phyloP scores from a whole-genome alignment of 2,113 vertebrate genomes.

The Indicator indicator region DNA sequence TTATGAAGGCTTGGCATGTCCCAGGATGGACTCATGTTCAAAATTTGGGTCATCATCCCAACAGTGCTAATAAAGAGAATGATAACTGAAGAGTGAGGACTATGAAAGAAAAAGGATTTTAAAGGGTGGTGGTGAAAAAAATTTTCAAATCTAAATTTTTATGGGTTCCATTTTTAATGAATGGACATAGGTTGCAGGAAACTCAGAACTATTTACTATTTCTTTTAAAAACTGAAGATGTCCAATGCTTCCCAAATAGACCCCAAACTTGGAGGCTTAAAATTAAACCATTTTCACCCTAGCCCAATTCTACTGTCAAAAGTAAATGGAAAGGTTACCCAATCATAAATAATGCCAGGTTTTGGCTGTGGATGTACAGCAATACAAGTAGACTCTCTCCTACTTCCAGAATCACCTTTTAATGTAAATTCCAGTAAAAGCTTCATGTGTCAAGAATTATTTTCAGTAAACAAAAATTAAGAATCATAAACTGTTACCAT shows the following conservation, averaged over 20 bases:
- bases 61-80: not conserved
- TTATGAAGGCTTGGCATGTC: not conserved
- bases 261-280: not conserved
- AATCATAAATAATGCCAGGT: not conserved
- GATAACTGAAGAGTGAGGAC: not conserved
- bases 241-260: not conserved
- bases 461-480: slow-evolving; percentile 49
- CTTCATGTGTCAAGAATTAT: slow-evolving; percentile 5
- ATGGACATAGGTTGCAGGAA: not conserved
- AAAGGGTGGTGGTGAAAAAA: not conserved
- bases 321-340: not conserved
- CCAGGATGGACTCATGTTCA: not conserved
- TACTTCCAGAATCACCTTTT: not conserved
- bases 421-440: slow-evolving; percentile 14
- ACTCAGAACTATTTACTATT: not conserved
- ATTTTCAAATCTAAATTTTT: not conserved
- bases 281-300: not conserved
- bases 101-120: not conserved
- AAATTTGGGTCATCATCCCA: not conserved
- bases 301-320: not conserved
- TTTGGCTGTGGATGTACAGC: not conserved
- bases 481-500: slow-evolving; percentile 41
- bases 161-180: not conserved
- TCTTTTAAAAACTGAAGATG: not conserved
- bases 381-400: not conserved